Base-by-base conservation (phyloP, 2,888 invertebrate genomes). In the Prosapia bicincta region DNA sequence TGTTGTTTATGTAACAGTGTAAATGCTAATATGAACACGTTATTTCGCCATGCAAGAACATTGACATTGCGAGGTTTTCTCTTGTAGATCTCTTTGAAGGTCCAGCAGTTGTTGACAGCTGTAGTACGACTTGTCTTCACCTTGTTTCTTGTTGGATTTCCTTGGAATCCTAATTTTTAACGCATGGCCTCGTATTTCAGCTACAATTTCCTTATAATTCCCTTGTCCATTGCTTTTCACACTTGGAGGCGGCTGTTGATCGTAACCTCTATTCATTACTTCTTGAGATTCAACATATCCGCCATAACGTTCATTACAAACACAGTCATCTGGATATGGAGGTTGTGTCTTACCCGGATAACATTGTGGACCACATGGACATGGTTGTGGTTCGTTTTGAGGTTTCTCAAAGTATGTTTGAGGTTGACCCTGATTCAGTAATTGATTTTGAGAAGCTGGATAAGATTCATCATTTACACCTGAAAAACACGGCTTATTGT, bases 181-280 rank as follows among this genome's bases (percentile, higher is more conserved):
- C 10, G 78, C 77, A 70, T 80, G 79, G 0, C 80, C 80, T 66
- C 78, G 79, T 7, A 80, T 76, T 66, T 79, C 79, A 43, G 79
- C 80, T 23, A 76, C 77, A 32, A 80, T 76, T 69, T 79, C 78
- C 72, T 80, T 79, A 67, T 79, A 80, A 71, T 80, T 74, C 13
- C 74, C 67, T 0, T 71, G 20, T 23, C 20, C 20, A 54, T 74
- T 43, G 26, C 66, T 67, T 1, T 30, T 5, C 20, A 67, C 32
- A 7, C 30, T 15, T 20, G 72, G 6, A n/a, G 3, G 2, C 2
- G 6, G 0, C 5, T 1, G 6, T 54, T 54, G 20, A 20, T 54
- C 54, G 54, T 54, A 54, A 20, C 20, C n/a, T 54, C 20, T 54
- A 20, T 54, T 54, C 20, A 54, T 20, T n/a, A 54, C 3, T 54